Conservation (phyloP, 2,888 invertebrate species). For the Parnassius glacialis region DNA sequence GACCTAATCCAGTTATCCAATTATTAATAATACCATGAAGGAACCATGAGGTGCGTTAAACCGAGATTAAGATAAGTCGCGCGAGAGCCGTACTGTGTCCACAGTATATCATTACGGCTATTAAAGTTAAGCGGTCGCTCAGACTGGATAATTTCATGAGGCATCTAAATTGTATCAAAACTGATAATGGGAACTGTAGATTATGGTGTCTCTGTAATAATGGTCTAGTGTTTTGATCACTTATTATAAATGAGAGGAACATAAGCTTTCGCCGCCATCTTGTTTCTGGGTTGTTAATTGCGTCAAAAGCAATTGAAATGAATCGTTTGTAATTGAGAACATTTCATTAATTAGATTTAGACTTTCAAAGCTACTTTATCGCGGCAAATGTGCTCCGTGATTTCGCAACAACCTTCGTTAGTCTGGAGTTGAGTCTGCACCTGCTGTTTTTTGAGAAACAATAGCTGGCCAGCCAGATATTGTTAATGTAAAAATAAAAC, state of each 20-base stretch:
- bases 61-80: constrained; percentile 71
- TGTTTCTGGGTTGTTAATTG: constrained; percentile 1
- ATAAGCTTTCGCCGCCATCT: constrained; percentile 1
- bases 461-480: too few species aligned
- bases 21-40: constrained; percentile 72
- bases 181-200: constrained; percentile 49
- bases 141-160: constrained; percentile 53
- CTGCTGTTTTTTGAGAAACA: too few species aligned
- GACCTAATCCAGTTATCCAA: constrained; percentile 69
- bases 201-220: constrained; percentile 57
- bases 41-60: constrained; percentile 62
- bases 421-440: too few species aligned
- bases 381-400: too few species aligned
- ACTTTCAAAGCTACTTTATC: too few species aligned
- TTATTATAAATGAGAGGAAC: background rate
- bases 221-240: constrained; percentile 2
- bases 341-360: too few species aligned
- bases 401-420: too few species aligned
- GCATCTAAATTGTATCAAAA: constrained; percentile 74
- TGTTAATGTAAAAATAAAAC: too few species aligned
- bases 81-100: constrained; percentile 45
- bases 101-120: constrained; percentile 68
- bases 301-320: background rate
- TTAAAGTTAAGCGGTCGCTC: constrained; percentile 55
- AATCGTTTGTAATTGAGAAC: too few species aligned